Evolutionary conservation across 92 coral and sea anemone species (phyloP).

Genomic region (Siderastrea radians): DNA sequence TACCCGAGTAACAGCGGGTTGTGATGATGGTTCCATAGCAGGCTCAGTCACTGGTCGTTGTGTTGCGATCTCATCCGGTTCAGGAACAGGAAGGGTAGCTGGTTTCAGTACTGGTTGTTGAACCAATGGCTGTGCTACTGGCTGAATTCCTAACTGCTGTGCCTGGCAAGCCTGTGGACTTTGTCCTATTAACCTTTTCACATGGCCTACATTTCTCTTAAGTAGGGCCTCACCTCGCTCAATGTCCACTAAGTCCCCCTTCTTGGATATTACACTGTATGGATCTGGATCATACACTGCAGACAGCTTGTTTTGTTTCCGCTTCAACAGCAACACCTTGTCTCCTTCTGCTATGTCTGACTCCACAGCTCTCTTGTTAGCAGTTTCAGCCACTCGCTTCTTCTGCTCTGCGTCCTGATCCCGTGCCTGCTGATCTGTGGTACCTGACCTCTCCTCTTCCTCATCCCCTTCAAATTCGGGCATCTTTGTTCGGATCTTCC

Average conservation of each 20-base stretch:
- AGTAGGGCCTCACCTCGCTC: constrained; percentile 22
- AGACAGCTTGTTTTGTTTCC: constrained; percentile 24
- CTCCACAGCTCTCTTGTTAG: constrained; percentile 22
- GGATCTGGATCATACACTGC: too few species aligned
- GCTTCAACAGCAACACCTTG: constrained; percentile 9
- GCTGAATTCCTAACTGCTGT: too few species aligned
- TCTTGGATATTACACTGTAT: too few species aligned
- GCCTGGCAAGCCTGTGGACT: too few species aligned
- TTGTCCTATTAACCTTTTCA: constrained; percentile 19
- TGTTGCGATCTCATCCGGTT: not conserved
- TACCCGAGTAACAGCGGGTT: constrained; percentile 2
- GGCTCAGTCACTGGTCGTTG: not conserved
- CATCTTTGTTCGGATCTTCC: too few species aligned
- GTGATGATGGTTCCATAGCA: not conserved
- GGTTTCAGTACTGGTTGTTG: too few species aligned
- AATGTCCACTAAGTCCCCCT: constrained; percentile 24
- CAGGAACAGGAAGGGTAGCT: not conserved
- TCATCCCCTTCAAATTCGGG: too few species aligned
- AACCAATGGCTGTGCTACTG: too few species aligned
- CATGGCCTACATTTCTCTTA: constrained; percentile 19
- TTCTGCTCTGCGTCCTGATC: too few species aligned
- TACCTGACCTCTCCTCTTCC: too few species aligned
- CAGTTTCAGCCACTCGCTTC: constrained; percentile 19
- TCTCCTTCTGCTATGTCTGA: constrained; percentile 35
- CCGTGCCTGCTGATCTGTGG: too few species aligned